Evolutionary conservation across 2,888 invertebrate species (phyloP).

Genomic region (Acanthosepion lycidas): DNA sequence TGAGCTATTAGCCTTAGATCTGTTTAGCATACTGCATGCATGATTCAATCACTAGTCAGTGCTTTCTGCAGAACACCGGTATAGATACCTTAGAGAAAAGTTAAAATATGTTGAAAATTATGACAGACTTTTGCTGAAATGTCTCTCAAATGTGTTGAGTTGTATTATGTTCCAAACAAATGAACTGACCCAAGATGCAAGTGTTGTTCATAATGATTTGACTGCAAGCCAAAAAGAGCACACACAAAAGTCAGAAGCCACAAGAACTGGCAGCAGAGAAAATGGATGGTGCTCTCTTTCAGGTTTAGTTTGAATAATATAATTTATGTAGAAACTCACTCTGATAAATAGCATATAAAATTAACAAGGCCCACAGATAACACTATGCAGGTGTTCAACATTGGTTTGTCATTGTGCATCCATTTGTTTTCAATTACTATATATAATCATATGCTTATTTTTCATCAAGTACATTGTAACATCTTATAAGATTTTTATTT

Average conservation of each 20-base stretch:
- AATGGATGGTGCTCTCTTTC: background rate
- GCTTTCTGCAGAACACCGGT: background rate
- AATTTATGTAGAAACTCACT: background rate
- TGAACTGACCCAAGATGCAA: slow-evolving; percentile 11
- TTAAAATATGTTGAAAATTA: slow-evolving; percentile 24
- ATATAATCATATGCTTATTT: background rate
- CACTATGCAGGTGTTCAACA: background rate
- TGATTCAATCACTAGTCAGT: background rate
- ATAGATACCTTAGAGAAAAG: background rate
- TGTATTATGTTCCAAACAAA: background rate
- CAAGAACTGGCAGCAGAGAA: background rate
- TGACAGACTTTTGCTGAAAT: background rate
- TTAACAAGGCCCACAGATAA: background rate
- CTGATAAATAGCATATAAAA: background rate
- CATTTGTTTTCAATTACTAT: background rate
- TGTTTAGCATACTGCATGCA: background rate
- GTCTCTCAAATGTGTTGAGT: background rate
- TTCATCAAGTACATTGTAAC: background rate
- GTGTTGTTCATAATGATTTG: background rate
- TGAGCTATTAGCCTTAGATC: background rate
- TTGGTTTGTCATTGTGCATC: background rate
- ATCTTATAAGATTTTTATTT: background rate
- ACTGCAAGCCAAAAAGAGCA: background rate
- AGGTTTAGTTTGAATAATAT: background rate
- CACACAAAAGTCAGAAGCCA: background rate